Evolutionary conservation across 2,113 vertebrate species (phyloP), one percentile per base, ranked within the genome.

Genomic region (Spermophilus dauricus): DNA sequence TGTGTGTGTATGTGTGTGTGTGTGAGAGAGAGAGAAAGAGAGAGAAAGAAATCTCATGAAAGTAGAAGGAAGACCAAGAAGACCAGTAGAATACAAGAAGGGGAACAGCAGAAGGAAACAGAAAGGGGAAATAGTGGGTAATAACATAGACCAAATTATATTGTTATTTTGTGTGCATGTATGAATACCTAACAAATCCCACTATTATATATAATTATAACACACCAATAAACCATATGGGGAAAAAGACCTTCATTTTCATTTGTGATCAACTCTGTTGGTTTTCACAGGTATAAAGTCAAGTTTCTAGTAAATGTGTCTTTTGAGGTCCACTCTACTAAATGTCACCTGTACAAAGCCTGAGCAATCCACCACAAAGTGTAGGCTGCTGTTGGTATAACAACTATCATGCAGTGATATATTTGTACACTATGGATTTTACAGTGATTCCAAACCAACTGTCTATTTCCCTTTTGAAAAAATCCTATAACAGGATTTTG

Each of bases 221-320:
- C 5, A 18, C 26, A 63, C 2, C 61, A 63, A 63, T 28, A 26
- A 28, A 63, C 10, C 9, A 63, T 28, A 63, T 63, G 22, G 61
- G 61, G 61, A 63, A 63, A 63, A 58, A 77, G 24, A 53, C 53
- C 26, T 12, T 45, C 13, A 11, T 11, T 85, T 76, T 69, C 51
- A 61, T 58, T 70, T 65, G n/a, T 30, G 63, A 61, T 30, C 28
- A 45, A 56, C 0, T 51, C 13, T 17, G 9, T 30, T 77, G 61
- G 39, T 39, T 86, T 61, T 83, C 13, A 65, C 87, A 91, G n/a
- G 42, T 63, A 56, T 45, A 92, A 77, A 95, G 58, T 69, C 76
- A 70, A 24, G 53, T 37, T 95, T 81, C 72, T 86, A 51, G 73
- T 45, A 67, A 61, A 56, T 16, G 18, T 39, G 10, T 77, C 63